phyloP scores from a whole-genome alignment of 1,140 invertebrate species.

The Drosophila prosaltans region DNA sequence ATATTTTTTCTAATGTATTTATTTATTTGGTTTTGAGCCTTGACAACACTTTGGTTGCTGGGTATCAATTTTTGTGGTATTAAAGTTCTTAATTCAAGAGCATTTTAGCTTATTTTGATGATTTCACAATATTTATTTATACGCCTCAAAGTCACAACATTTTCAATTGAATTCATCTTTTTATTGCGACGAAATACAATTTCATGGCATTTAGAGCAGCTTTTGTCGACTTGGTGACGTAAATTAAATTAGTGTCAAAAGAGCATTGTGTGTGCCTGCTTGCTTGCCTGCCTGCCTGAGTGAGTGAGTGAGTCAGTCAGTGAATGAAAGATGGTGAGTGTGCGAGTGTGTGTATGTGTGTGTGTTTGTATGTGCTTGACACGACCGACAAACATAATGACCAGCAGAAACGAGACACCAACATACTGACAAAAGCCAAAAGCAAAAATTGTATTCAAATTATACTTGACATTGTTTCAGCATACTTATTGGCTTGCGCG shows the following conservation, averaged over 20 bases:
- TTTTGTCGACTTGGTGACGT: constrained; percentile 50
- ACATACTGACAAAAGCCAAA: constrained; percentile 24
- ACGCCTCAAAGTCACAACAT: constrained; percentile 14
- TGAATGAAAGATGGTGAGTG: not conserved
- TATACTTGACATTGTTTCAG: constrained; percentile 80
- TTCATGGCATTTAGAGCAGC: constrained; percentile 62
- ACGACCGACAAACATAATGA: constrained; percentile 78
- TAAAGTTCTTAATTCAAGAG: not conserved
- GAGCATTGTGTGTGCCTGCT: constrained; percentile 65
- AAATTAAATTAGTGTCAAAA: constrained; percentile 80
- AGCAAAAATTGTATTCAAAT: constrained; percentile 79
- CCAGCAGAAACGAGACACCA: constrained; percentile 48
- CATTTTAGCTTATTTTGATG: constrained; percentile 6
- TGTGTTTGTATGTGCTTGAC: constrained; percentile 75
- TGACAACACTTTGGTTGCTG: not conserved
- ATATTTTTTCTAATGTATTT: not conserved
- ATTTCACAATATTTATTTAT: constrained; percentile 8
- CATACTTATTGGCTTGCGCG: constrained; percentile 78
- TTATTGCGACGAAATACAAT: constrained; percentile 53
- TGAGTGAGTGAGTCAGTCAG: constrained; percentile 7
- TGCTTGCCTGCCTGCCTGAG: constrained; percentile 5
- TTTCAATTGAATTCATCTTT: constrained; percentile 44
- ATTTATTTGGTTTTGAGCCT: not conserved
- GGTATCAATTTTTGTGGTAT: not conserved
- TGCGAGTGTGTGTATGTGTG: constrained; percentile 20